phyloP scores from a whole-genome alignment of 1,140 invertebrate species.

The Mactra quadrangularis region DNA sequence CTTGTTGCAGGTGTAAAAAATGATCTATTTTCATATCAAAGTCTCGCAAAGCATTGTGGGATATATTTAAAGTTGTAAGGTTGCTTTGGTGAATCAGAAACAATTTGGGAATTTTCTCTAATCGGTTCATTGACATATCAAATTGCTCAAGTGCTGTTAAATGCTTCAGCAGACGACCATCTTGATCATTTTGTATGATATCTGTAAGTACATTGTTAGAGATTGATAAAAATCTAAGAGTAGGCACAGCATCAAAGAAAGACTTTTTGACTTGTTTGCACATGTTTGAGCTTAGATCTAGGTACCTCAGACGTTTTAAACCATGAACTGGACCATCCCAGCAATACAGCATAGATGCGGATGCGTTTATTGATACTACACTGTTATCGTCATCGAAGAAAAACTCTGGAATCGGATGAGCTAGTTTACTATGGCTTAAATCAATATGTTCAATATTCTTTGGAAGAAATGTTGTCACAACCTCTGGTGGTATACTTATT shows the following conservation, averaged over 20 bases:
- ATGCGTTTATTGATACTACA: background rate
- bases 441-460: constrained; percentile 18
- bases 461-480: constrained; percentile 17
- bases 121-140: constrained; percentile 11
- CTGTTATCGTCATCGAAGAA: background rate
- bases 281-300: constrained; percentile 18
- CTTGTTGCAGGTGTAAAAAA: background rate
- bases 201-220: background rate
- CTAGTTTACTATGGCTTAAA: constrained; percentile 30
- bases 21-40: constrained; percentile 23
- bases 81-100: constrained; percentile 14
- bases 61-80: constrained; percentile 6
- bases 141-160: background rate
- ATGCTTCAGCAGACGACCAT: background rate
- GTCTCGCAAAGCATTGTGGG: background rate
- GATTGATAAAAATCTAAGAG: background rate
- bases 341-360: constrained; percentile 22
- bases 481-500: too few relatives aligned
- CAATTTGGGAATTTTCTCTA: background rate
- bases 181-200: background rate
- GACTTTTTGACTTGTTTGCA: background rate
- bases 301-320: background rate
- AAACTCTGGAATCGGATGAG: background rate
- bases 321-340: constrained; percentile 33
- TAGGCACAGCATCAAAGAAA: constrained; percentile 33